Conservation (phyloP, 2,113 vertebrate genomes). For the Willisornis vidua region DNA sequence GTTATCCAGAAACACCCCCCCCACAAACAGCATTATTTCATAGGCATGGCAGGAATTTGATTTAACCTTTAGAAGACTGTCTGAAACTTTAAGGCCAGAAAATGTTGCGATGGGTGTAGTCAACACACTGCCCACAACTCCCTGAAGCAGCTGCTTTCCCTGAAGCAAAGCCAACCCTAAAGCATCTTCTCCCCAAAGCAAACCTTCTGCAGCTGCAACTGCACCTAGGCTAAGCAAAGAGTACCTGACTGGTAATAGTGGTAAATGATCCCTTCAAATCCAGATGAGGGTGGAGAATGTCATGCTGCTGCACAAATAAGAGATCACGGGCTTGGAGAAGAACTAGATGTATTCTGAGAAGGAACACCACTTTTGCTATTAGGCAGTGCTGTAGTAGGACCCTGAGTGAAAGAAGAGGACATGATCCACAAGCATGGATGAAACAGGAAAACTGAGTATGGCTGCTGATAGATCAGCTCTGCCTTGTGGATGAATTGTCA, state of each 20-base stretch:
- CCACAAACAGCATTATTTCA: background rate
- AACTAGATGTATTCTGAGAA: background rate
- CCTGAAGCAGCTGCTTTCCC: background rate
- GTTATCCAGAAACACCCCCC: background rate
- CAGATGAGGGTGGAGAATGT: background rate
- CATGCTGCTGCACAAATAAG: background rate
- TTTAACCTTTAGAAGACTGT: background rate
- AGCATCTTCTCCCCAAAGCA: background rate
- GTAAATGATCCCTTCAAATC: background rate
- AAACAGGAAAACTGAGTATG: background rate
- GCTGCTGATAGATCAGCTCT: background rate
- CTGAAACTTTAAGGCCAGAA: background rate
- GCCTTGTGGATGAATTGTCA: background rate
- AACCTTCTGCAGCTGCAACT: background rate
- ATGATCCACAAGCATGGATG: background rate
- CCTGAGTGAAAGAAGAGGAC: background rate
- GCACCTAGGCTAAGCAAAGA: background rate
- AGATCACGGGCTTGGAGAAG: background rate
- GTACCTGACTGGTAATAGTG: background rate
- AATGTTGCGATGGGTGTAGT: background rate
- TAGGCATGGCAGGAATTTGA: background rate
- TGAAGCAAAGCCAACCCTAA: background rate
- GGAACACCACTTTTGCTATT: background rate
- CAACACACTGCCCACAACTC: background rate
- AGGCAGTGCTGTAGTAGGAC: background rate